These are phyloP conservation scores for Morpho deidamia DNA, from an alignment of 2,888 invertebrate genomes.

Conservation along the genomic window DNA sequence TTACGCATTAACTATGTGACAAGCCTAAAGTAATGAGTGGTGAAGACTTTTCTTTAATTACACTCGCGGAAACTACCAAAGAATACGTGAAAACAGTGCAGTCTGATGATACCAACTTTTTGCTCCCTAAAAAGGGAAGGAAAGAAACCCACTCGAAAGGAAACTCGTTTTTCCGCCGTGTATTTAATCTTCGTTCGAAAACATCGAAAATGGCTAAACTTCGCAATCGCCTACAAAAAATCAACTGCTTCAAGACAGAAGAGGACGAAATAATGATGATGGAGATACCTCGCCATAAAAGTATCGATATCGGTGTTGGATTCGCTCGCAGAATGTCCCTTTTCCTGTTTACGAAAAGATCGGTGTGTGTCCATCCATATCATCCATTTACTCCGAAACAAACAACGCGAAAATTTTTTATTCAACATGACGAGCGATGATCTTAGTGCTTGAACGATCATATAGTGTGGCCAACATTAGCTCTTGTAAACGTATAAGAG, in stretches of 20 bases:
- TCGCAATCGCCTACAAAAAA: constrained; percentile 43
- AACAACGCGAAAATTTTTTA: constrained; percentile 58
- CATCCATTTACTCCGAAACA: constrained; percentile 67
- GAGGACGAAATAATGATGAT: constrained; percentile 45
- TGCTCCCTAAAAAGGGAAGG: background rate
- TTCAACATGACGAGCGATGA: constrained; percentile 37
- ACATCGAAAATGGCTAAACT: constrained; percentile 45
- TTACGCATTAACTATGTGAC: constrained; percentile 42
- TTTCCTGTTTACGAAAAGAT: constrained; percentile 60
- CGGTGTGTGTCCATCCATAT: constrained; percentile 64
- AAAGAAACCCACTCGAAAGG: too few species aligned
- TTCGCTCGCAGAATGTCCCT: constrained; percentile 60
- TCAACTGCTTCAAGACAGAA: constrained; percentile 51
- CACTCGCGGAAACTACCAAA: constrained; percentile 39
- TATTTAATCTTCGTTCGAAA: constrained; percentile 40
- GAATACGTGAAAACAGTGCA: constrained; percentile 36
- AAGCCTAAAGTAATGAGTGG: constrained; percentile 50
- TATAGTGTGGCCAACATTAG: background rate
- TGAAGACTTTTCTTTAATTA: constrained; percentile 44
- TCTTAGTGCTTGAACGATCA: background rate
- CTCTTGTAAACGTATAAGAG: background rate
- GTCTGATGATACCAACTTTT: constrained; percentile 16
- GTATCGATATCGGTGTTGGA: constrained; percentile 64
- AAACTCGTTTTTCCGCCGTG: constrained; percentile 25
- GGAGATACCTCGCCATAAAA: constrained; percentile 57